Evolutionary conservation across 2,113 vertebrate genomes (phyloP).

Genomic region (Abramis brama): DNA sequence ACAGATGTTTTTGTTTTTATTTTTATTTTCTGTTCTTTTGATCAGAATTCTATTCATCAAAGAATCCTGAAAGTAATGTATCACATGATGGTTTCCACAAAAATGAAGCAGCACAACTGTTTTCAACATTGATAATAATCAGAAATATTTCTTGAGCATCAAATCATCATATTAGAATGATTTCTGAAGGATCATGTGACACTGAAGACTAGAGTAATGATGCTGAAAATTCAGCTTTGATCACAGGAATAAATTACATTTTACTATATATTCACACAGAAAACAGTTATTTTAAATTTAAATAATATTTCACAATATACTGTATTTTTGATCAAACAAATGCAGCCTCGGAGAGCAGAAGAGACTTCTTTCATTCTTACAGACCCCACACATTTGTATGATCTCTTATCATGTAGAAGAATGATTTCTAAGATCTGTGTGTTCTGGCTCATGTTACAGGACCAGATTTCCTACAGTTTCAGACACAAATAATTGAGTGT

Average conservation of each 20-base stretch:
- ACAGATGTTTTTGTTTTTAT: fast-evolving
- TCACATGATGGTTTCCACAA: too few relatives aligned
- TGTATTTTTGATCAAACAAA: not conserved
- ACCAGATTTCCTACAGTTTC: not conserved
- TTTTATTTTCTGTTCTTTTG: too few relatives aligned
- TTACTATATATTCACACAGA: too few relatives aligned
- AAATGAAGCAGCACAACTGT: too few relatives aligned
- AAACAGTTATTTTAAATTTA: not conserved
- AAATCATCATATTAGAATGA: not conserved
- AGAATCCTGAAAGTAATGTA: too few relatives aligned
- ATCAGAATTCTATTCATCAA: too few relatives aligned
- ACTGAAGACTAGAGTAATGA: not conserved
- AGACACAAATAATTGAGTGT: not conserved
- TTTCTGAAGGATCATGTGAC: not conserved
- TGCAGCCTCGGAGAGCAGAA: not conserved
- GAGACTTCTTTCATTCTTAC: not conserved
- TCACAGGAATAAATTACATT: not conserved
- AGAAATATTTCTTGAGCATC: too few relatives aligned
- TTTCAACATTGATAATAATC: too few relatives aligned
- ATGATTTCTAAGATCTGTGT: not conserved
- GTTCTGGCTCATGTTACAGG: not conserved
- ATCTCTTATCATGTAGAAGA: not conserved
- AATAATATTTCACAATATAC: not conserved
- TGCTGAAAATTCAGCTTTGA: not conserved
- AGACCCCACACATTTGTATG: not conserved